Evolutionary conservation across 2,888 invertebrate genomes (phyloP), one percentile per base, ranked within the genome.

Genomic region (Habroteleia sp.): DNA sequence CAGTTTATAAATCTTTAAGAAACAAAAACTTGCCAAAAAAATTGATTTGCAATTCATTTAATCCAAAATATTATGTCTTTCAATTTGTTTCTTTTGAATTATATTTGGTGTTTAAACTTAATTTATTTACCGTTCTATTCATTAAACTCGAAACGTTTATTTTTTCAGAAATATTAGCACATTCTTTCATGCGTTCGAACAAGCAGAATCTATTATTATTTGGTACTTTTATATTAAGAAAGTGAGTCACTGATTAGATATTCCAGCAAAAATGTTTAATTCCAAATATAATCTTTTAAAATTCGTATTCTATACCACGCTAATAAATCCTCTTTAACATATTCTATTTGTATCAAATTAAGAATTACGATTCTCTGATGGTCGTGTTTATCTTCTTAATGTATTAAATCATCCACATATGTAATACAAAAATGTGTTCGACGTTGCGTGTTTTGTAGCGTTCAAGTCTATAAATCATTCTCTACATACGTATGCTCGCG

Each of bases 381-480:
- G 25, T 42, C 25, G 20, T 35, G 48, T 50, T 50, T 50, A 50
- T 33, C 52, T 52, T 39, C 27, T 16, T 54, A 39, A 39, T 27
- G 54, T 37, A 8, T 17, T 39, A 39, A 54, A 39, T 54, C 35
- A 54, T 10, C 27, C 16, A 27, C 7, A 25, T 54, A 27, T 14
- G 25, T 37, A 16, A 39, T 39, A 27, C 54, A 29, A 27, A 37
- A 27, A 39, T 23, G 25, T 54, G 27, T 54, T 10, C 39, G 39
- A 8, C 33, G 35, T 35, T 50, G 7, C 31, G 31, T n/a, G 10
- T 31, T 31, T 31, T 10, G 8, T 10, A 31, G n/a, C 31, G 31
- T 31, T 23, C 11, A 27, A 16, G 4, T 20, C 20, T 11, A 56
- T 31, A 42, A 56, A 44, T 58, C 58, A 44, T 41, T 44, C 42